These are phyloP conservation scores for Urocynchramus pylzowi DNA, from an alignment of 2,113 vertebrate species.

Conservation along the genomic window DNA sequence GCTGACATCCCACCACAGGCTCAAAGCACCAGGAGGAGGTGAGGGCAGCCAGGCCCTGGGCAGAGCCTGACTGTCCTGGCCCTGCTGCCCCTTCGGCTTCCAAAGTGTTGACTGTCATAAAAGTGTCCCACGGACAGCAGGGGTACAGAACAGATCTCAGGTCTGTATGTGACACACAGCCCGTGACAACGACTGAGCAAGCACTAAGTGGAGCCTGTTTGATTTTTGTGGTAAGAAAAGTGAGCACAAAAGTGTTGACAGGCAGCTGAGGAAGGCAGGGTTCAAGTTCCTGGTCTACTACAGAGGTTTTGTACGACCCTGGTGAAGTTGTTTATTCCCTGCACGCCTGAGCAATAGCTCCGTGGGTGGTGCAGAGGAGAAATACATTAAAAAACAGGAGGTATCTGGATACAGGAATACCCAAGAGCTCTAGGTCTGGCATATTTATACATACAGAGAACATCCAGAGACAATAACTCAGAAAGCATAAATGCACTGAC, in stretches of 20 bases:
- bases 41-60: background rate
- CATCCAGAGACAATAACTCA: background rate
- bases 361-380: background rate
- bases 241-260: background rate
- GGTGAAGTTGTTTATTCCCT: background rate
- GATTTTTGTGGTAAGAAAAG: background rate
- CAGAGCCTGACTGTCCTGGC: background rate
- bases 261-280: background rate
- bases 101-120: background rate
- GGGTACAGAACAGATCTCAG: background rate
- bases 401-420: background rate
- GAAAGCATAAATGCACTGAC: background rate
- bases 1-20: fast-evolving
- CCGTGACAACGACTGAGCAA: fast-evolving
- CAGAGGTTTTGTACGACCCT: background rate
- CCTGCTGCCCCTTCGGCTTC: background rate
- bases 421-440: background rate
- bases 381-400: background rate
- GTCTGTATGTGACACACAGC: fast-evolving
- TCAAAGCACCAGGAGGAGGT: no score
- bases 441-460: constrained; percentile 1
- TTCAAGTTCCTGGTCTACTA: constrained; percentile 9
- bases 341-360: background rate
- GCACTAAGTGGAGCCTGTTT: background rate
- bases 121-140: fast-evolving